Base-by-base conservation (phyloP, 2,888 invertebrate genomes). In the Brachyptera putata region DNA sequence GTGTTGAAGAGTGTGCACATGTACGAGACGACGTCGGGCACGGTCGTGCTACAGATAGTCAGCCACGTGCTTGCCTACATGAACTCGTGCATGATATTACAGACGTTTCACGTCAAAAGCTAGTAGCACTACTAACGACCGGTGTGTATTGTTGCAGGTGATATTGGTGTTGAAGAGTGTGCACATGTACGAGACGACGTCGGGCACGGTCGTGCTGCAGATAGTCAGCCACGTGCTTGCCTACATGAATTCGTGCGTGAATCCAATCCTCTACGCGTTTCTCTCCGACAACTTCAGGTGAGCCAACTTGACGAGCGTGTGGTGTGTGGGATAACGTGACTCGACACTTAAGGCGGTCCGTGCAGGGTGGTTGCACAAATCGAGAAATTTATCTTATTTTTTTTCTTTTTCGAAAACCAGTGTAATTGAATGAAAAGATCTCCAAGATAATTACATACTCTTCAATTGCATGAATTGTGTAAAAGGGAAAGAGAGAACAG, bases 1-100 rank as follows among this genome's bases (percentile, higher is more conserved):
- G 82, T 91, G 59, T 79, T 89, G 66, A 90, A 91, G 74, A 86
- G 88, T 14, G 75, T 91, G 66, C 81, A 85, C 64, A 74, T 79
- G 50, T 91, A 89, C 76, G 83, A 84, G 66, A 83, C 85, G 66
- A 84, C 84, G 0, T 71, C 76, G 24, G 79, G 82, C 67, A 84
- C 84, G 56, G 86, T 90, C 69, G 85, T 86, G 63, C 79, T 87
- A 24, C 90, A 90, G 77, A 89, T 90, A 64, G 82, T 85, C 56
- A 84, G 86, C 1, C 90, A 90, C 70, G 88, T 89, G 21, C 76
- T 90, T 62, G 95, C 95, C 16, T 96, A 95, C 77, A 91, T 89
- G 79, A 96, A 95, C 80, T 91, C 91, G 70, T 95, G 95, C 74
- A 88, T 96, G n/a, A n/a, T n/a, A n/a, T n/a, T n/a, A n/a, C n/a